These are phyloP conservation scores for Athalia rosae DNA, from an alignment of 2,888 invertebrate species.

Conservation along the genomic window DNA sequence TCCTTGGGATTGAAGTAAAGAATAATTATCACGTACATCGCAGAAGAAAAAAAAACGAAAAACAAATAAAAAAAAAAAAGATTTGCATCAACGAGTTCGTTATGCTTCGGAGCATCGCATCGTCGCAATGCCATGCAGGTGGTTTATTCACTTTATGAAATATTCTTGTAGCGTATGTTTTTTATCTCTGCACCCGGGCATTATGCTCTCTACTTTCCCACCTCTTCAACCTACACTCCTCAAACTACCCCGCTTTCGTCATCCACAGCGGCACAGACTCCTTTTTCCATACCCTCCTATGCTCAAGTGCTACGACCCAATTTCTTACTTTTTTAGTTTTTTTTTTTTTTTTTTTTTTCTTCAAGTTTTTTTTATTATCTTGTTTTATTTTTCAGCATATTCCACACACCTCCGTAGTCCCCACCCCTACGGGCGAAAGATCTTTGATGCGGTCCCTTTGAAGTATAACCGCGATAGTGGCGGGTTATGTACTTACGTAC, in stretches of 20 bases:
- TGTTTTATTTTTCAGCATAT: background rate
- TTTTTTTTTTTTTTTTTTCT: background rate
- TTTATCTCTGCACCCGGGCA: background rate
- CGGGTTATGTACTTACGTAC: background rate
- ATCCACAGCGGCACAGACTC: background rate
- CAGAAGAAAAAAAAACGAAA: too few relatives aligned
- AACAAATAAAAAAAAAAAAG: too few relatives aligned
- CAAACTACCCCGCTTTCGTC: background rate
- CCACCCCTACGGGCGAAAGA: background rate
- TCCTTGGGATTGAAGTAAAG: too few relatives aligned
- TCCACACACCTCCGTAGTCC: background rate
- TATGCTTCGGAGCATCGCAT: background rate
- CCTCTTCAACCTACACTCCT: constrained; percentile 4
- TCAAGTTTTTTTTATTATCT: background rate
- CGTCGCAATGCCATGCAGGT: background rate
- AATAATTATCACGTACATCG: too few relatives aligned
- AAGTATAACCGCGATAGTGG: background rate
- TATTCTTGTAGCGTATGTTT: constrained; percentile 5
- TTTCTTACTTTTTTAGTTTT: background rate
- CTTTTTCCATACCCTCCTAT: background rate
- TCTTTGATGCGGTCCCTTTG: constrained; percentile 20
- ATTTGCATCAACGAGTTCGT: too few relatives aligned
- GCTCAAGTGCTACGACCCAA: constrained; percentile 19
- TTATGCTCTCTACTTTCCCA: too few relatives aligned
- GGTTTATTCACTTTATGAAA: constrained; percentile 13